Evolutionary conservation across 1,140 invertebrate genomes (phyloP).

Genomic region (Ephestia elutella): DNA sequence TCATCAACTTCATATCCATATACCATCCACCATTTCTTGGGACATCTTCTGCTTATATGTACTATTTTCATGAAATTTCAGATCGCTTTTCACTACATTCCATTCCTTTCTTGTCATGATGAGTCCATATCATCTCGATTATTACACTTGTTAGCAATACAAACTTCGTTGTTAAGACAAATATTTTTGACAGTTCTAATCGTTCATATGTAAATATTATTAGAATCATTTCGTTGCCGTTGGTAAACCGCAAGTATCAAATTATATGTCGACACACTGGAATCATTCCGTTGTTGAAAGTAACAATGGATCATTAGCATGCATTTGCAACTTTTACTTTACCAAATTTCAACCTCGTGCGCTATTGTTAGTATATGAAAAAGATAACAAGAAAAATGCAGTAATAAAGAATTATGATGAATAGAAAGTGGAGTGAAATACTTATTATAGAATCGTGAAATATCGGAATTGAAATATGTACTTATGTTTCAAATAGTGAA

Average conservation of each 20-base stretch:
- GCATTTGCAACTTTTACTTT: conserved; percentile 39
- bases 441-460: conserved; percentile 25
- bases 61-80: no score
- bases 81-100: no score
- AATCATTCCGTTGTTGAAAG: conserved; percentile 31
- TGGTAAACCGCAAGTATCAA: conserved; percentile 12
- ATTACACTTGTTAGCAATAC: no score
- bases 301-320: conserved; percentile 41
- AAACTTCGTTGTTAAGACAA: no score
- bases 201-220: not conserved
- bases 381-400: conserved; percentile 16
- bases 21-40: no score
- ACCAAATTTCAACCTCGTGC: conserved; percentile 19
- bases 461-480: conserved; percentile 7
- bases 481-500: conserved; percentile 22
- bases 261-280: conserved; percentile 29
- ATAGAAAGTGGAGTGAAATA: conserved; percentile 45
- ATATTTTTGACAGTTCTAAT: not conserved
- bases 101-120: no score
- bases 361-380: conserved; percentile 19
- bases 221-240: not conserved
- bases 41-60: no score
- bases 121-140: not conserved
- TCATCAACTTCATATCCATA: no score
- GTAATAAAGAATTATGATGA: conserved; percentile 36